Evolutionary conservation across 2,888 invertebrate genomes (phyloP), one percentile per base, ranked within the genome.

Genomic region (Euplagia quadripunctaria): DNA sequence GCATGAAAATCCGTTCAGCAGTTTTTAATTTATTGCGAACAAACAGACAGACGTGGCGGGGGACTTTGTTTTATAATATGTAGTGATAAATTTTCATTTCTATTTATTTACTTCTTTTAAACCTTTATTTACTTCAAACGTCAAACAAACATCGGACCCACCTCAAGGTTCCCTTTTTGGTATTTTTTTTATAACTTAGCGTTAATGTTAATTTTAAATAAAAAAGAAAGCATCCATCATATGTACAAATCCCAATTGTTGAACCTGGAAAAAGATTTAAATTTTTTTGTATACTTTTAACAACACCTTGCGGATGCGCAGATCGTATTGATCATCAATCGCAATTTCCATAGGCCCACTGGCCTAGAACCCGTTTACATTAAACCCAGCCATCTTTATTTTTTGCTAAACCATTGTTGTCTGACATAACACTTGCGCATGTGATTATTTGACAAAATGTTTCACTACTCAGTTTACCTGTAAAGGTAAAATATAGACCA

Each of bases 391-490:
- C 85, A 85, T 85, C 80, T 81, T 82, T 46, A 69, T 64, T 78
- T 86, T 90, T 89, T 90, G 89, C 82, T 79, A 68, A 69, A 66
- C 72, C 79, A 80, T 91, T 90, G 88, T 91, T 85, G 81, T 85
- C 82, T 80, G 74, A 83, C 82, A 82, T 75, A 87, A 89, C 91
- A 92, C 93, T 94, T 94, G 94, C 93, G 91, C 85, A 89, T 88
- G 84, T 89, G 92, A 92, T 91, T 93, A 92, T 94, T 94, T 92
- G 92, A 89, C 93, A 89, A 93, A 89, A 90, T 88, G 88, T 91
- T 90, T 91, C 88, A 83, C 79, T 85, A 86, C 90, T 90, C n/a
- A 90, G 84, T 88, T 90, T 91, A 90, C 90, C 87, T 90, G 88
- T 77, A 81, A 93, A 92, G 91, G 90, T 93, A 31, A 31, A 31